phyloP scores from a whole-genome alignment of 2,888 invertebrate species.

The Aphodius sticticus region DNA sequence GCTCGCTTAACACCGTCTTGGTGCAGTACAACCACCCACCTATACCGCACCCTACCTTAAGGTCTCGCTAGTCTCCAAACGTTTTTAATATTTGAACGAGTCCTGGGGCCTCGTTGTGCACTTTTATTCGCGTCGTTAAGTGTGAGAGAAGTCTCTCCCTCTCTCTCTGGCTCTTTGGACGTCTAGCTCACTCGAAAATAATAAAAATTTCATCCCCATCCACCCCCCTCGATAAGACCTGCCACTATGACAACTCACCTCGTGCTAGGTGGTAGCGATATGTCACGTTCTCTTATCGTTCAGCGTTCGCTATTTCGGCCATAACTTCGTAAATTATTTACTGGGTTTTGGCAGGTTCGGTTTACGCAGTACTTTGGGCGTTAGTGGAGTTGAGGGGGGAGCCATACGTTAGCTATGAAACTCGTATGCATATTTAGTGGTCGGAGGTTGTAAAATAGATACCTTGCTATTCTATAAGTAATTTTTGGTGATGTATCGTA shows the following conservation, averaged over 20 bases:
- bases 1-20: not conserved
- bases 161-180: not conserved
- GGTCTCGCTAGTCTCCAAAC: not conserved
- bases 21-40: not conserved
- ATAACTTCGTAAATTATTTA: slow-evolving; percentile 25
- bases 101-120: slow-evolving; percentile 8
- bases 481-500: not conserved
- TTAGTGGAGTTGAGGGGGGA: not conserved
- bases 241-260: slow-evolving; percentile 10
- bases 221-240: slow-evolving; percentile 13
- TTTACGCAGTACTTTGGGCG: not conserved
- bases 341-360: not conserved
- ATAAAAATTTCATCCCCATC: slow-evolving; percentile 18
- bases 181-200: slow-evolving; percentile 15
- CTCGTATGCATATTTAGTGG: not conserved
- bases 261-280: not conserved
- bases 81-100: slow-evolving; percentile 18
- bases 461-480: not conserved
- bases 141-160: not conserved
- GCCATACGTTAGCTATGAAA: not conserved
- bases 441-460: not conserved
- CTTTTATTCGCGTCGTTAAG: slow-evolving; percentile 22
- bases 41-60: not conserved
- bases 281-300: not conserved
- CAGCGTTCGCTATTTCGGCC: slow-evolving; percentile 18